A percentile compares a stretch with the other conserved stretches of the same genome.
phyloP scores from a whole-genome alignment of 2,113 vertebrate genomes.

The Oryzias curvinotus region DNA sequence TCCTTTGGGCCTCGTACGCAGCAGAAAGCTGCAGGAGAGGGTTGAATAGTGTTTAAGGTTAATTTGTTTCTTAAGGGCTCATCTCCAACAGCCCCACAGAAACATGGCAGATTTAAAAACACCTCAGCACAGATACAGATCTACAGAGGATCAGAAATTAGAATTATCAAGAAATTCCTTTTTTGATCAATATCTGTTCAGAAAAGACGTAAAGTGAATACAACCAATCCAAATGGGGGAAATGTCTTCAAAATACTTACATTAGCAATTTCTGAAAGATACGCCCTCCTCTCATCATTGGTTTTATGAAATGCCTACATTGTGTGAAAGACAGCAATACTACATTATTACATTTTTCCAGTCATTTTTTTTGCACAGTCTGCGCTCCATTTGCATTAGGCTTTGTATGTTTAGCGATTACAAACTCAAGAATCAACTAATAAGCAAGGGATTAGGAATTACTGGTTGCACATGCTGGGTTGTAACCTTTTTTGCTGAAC shows the following conservation, averaged over 20 bases:
- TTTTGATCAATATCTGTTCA: too few relatives aligned
- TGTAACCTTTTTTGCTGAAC: slow-evolving; percentile 40
- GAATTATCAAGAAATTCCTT: too few relatives aligned
- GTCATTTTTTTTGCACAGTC: background rate
- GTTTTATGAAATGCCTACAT: slow-evolving; percentile 83
- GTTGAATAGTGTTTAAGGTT: background rate
- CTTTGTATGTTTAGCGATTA: slow-evolving; percentile 20
- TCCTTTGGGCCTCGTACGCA: slow-evolving; percentile 53
- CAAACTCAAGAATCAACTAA: slow-evolving; percentile 29
- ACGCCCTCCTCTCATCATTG: slow-evolving; percentile 78
- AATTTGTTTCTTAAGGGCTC: background rate
- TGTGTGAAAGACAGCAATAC: slow-evolving; percentile 21
- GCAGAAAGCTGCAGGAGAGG: slow-evolving; percentile 61
- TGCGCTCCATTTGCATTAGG: slow-evolving; percentile 7
- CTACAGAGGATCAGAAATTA: too few relatives aligned
- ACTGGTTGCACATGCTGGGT: slow-evolving; percentile 26
- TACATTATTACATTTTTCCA: slow-evolving; percentile 2
- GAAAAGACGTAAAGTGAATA: too few relatives aligned
- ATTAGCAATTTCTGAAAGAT: slow-evolving; percentile 83
- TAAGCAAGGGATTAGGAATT: slow-evolving; percentile 56
- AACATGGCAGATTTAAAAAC: background rate
- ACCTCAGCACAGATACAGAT: too few relatives aligned
- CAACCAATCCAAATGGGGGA: background rate
- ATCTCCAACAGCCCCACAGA: background rate
- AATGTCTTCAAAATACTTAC: slow-evolving; percentile 62